A percentile compares a stretch with the other conserved stretches of the same genome.
Evolutionary conservation across 2,113 vertebrate species (phyloP).

Genomic region (Dryoscopus gambensis): DNA sequence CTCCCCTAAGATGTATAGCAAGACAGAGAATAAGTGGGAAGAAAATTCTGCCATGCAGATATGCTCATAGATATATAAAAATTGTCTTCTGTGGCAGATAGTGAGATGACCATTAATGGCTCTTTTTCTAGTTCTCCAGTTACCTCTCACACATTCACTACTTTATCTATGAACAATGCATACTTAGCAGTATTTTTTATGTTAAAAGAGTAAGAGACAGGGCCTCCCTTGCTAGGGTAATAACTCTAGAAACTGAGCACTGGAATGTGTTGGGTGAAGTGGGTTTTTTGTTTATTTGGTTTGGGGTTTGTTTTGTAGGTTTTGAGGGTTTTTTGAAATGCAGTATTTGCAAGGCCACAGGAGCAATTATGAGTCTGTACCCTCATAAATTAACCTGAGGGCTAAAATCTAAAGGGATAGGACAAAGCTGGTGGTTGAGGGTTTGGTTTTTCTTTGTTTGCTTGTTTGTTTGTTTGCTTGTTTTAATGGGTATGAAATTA

Average conservation of each 20-base stretch:
- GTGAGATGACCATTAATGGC: not conserved
- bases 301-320: not conserved
- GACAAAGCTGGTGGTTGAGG: not conserved
- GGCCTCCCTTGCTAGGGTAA: not conserved
- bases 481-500: not conserved
- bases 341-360: not conserved
- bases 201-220: not conserved
- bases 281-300: not conserved
- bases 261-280: not conserved
- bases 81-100: not conserved
- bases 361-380: not conserved
- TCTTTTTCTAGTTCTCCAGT: not conserved
- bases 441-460: not conserved
- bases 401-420: not conserved
- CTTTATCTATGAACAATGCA: not conserved
- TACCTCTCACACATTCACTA: not conserved
- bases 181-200: not conserved
- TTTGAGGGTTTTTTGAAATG: not conserved
- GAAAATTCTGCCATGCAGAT: not conserved
- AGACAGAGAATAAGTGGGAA: not conserved
- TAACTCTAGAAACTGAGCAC: not conserved
- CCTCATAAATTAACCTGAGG: constrained; percentile 5
- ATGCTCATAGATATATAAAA: not conserved
- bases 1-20: not conserved
- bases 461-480: not conserved